Evolutionary conservation across 2,797 vertebrate genomes (phyloP).

Genomic region (Carapus acus): DNA sequence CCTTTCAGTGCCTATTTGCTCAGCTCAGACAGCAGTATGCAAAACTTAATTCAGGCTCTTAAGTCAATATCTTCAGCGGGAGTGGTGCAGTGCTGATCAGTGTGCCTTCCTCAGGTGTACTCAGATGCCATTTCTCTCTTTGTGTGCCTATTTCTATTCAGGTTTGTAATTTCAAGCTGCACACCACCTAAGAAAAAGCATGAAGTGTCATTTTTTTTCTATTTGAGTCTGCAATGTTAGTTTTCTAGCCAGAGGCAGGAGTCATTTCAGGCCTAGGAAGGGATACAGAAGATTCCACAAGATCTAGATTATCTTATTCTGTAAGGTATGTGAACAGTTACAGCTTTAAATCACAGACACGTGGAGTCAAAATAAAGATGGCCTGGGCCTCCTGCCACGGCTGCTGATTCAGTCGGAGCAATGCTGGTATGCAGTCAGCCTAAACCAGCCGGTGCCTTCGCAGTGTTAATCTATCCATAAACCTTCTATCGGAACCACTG

Average conservation of each 20-base stretch:
- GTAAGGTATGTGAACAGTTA: constrained; percentile 8
- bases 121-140: constrained; percentile 10
- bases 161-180: constrained; percentile 35
- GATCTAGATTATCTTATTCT: neutral
- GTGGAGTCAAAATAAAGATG: constrained; percentile 17
- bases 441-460: constrained; percentile 55
- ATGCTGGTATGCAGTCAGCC: constrained; percentile 31
- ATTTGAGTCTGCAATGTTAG: constrained; percentile 39
- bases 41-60: constrained; percentile 5
- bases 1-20: constrained; percentile 6
- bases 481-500: constrained; percentile 41
- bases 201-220: constrained; percentile 8
- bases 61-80: neutral
- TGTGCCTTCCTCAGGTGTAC: constrained; percentile 3
- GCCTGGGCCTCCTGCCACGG: neutral
- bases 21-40: neutral
- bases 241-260: neutral
- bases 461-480: constrained; percentile 16
- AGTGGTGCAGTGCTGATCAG: neutral
- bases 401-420: constrained; percentile 23
- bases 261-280: constrained; percentile 6
- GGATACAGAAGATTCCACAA: constrained; percentile 13
- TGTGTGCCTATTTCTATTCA: constrained; percentile 36
- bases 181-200: constrained; percentile 29
- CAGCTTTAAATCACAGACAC: neutral